Evolutionary conservation across 37 sponge, comb jelly and placozoan species (phyloP).

Genomic region (Mnemiopsis leidyi): DNA sequence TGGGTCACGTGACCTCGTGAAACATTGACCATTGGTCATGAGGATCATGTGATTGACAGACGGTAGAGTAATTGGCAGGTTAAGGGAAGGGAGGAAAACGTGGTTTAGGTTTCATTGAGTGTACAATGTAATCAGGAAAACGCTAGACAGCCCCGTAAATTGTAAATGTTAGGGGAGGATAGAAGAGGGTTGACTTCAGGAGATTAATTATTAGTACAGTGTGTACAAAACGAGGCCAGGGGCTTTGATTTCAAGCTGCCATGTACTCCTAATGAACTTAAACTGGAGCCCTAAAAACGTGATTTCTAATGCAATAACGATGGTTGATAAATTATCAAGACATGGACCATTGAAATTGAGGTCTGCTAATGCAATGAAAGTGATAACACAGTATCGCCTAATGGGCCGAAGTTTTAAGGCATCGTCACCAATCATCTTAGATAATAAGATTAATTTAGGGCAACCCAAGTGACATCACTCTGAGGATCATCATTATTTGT

Average conservation of each 20-base stretch:
- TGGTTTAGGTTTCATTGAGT: neutral
- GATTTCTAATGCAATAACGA: neutral
- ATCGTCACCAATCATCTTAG: neutral
- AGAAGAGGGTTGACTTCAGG: neutral
- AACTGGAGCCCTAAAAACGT: neutral
- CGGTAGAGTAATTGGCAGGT: neutral
- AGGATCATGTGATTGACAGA: neutral
- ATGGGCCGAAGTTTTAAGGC: neutral
- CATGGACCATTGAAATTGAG: neutral
- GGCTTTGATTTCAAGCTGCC: neutral
- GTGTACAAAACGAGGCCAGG: neutral
- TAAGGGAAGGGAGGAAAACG: neutral
- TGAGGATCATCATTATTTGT: no score
- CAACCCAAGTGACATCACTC: no score
- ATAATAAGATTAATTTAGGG: no score
- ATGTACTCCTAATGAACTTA: neutral
- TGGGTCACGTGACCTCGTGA: neutral
- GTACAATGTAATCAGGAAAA: neutral
- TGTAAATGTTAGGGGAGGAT: neutral
- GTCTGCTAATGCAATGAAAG: neutral
- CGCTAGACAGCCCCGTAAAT: neutral
- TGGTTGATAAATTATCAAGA: neutral
- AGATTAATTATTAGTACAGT: neutral
- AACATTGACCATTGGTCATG: neutral
- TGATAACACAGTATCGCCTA: neutral